Evolutionary conservation across 2,888 invertebrate species (phyloP), one percentile per base, ranked within the genome.

Genomic region (Athalia rosae): DNA sequence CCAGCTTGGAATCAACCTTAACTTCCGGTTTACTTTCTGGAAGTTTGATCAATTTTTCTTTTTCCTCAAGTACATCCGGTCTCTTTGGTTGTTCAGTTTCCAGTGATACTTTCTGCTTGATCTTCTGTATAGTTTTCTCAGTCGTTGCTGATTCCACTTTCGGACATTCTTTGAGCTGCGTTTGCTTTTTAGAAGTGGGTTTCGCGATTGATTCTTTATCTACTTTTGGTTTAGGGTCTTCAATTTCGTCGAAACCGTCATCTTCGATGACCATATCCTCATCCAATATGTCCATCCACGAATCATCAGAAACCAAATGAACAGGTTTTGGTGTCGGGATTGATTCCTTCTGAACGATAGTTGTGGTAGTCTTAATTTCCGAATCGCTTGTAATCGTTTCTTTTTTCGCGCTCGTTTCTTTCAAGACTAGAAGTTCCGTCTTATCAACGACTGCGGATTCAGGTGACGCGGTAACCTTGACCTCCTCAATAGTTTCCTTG

Each of bases 391-490:
- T 45, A 28, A 15, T 41, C 66, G 28, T 43, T 47, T 73, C 63
- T 62, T 15, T 66, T 15, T 9, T 67, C n/a, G 61, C 7, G 5
- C 63, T 78, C 58, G 76, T 78, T 76, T 78, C 78, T 77, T 73
- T 63, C 76, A 80, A 61, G 71, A 71, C 76, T 59, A 78, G 58
- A 74, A 77, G 77, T 76, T 79, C 62, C 28, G 63, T n/a, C 15
- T 48, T 59, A 53, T 47, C 80, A 59, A 78, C 67, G 78, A 81
- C 76, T 50, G 76, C 76, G 88, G 90, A 84, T 90, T 90, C 69
- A 90, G 79, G 58, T 85, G 85, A n/a, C 87, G 87, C 43, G 45
- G 53, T 45, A 11, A 88, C 88, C 13, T 89, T 81, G 79, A 88
- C 88, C 82, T 90, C 89, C 0, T 85, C 84, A 4, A 85, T 87